phyloP scores from a whole-genome alignment of 2,888 invertebrate species.

The Microctonus aethiopoides region DNA sequence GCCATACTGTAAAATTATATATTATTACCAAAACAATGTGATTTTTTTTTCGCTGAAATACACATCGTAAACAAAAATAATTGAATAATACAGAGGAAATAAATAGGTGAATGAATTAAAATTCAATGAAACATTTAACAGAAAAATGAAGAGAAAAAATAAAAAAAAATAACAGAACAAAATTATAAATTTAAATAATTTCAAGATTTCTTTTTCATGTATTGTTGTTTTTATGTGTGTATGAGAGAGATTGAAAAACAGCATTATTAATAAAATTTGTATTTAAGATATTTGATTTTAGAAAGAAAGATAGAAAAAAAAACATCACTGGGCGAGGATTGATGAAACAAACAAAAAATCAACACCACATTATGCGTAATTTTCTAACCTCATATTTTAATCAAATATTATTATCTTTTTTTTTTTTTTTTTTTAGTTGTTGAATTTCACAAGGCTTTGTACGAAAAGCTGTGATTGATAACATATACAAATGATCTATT shows the following conservation, averaged over 20 bases:
- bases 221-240: background rate
- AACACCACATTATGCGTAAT: conserved; percentile 47
- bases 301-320: no score
- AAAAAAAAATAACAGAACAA: background rate
- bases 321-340: conserved; percentile 5
- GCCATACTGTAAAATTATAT: conserved; percentile 3
- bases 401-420: conserved; percentile 35
- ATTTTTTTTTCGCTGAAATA: no score
- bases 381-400: conserved; percentile 46
- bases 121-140: background rate
- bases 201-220: background rate
- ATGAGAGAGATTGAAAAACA: background rate
- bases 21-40: background rate
- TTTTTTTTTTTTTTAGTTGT: background rate
- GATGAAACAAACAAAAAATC: background rate
- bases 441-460: background rate
- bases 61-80: background rate
- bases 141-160: background rate
- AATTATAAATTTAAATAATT: background rate
- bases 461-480: background rate
- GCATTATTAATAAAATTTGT: background rate
- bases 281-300: background rate
- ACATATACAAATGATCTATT: background rate
- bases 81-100: background rate
- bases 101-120: background rate